Evolutionary conservation across 2,797 vertebrate genomes (phyloP).

Genomic region (Sebastes ruberrimus): DNA sequence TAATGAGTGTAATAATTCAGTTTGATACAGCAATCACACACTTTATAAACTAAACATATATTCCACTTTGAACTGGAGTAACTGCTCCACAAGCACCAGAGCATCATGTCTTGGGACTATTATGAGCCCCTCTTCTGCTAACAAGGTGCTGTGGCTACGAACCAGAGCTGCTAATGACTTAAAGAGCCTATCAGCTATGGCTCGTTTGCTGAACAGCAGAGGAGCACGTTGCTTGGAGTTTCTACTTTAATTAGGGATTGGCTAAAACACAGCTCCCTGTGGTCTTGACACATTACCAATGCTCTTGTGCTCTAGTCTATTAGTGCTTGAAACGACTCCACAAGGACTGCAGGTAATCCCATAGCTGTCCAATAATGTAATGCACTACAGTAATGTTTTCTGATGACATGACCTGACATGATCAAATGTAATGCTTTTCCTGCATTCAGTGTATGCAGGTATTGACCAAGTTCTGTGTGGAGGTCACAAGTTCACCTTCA

Average conservation of each 20-base stretch:
- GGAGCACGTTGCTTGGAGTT: conserved; percentile 82
- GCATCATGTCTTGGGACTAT: conserved; percentile 37
- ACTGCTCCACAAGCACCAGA: conserved; percentile 10
- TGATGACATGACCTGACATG: neutral
- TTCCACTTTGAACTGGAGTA: conserved; percentile 20
- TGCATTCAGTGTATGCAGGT: conserved; percentile 12
- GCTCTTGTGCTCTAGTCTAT: conserved; percentile 53
- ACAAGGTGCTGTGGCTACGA: conserved; percentile 84
- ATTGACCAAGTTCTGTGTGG: conserved; percentile 16
- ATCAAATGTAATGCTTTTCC: neutral
- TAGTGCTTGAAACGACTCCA: conserved; percentile 49
- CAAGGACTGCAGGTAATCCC: conserved; percentile 40
- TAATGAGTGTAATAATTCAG: neutral
- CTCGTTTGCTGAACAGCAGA: conserved; percentile 87
- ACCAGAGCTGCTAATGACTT: conserved; percentile 93
- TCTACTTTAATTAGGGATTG: conserved; percentile 91
- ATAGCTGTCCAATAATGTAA: conserved; percentile 29
- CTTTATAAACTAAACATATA: conserved; percentile 12
- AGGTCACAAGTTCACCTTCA: conserved; percentile 60
- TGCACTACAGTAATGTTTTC: conserved; percentile 9
- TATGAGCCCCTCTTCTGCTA: conserved; percentile 65
- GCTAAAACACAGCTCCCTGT: conserved; percentile 87
- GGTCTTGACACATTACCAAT: conserved; percentile 77
- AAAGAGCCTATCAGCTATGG: conserved; percentile 93
- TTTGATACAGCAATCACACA: conserved; percentile 3